Conservation (phyloP, 2,797 vertebrate species). For the Astyanax mexicanus region DNA sequence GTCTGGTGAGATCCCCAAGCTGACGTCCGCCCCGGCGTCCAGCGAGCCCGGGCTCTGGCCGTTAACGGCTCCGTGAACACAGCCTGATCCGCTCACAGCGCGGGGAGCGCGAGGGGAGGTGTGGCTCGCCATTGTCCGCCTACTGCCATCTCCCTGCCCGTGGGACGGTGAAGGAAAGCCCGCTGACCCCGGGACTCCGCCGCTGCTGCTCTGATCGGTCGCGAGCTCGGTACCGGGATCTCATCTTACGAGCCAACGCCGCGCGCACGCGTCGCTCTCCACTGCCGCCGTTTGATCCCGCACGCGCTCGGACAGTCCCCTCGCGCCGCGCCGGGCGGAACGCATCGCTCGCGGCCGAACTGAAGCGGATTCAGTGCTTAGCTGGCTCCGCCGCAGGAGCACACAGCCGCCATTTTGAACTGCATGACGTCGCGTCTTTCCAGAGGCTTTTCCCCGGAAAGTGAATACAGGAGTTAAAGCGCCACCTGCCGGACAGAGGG, state of each 20-base stretch:
- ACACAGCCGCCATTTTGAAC: constrained; percentile 78
- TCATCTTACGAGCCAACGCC: constrained; percentile 46
- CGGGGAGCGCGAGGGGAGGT: constrained; percentile 22
- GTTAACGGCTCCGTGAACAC: constrained; percentile 50
- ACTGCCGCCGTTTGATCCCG: too few species aligned
- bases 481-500: constrained; percentile 49
- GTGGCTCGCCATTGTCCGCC: constrained; percentile 60
- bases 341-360: constrained; percentile 62
- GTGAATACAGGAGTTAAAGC: constrained; percentile 31
- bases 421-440: constrained; percentile 70
- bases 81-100: constrained; percentile 43
- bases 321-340: constrained; percentile 27
- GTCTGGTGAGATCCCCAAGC: background rate
- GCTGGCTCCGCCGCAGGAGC: constrained; percentile 51
- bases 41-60: constrained; percentile 44
- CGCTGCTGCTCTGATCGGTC: constrained; percentile 49
- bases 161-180: constrained; percentile 34
- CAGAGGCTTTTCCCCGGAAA: constrained; percentile 14
- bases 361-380: constrained; percentile 66
- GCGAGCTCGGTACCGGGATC: constrained; percentile 35
- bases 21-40: constrained; percentile 29
- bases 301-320: background rate
- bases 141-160: constrained; percentile 25
- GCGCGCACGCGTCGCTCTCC: background rate
- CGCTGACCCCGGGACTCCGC: constrained; percentile 35